Base-by-base conservation (phyloP, 2,113 vertebrate species). In the Channa argus region DNA sequence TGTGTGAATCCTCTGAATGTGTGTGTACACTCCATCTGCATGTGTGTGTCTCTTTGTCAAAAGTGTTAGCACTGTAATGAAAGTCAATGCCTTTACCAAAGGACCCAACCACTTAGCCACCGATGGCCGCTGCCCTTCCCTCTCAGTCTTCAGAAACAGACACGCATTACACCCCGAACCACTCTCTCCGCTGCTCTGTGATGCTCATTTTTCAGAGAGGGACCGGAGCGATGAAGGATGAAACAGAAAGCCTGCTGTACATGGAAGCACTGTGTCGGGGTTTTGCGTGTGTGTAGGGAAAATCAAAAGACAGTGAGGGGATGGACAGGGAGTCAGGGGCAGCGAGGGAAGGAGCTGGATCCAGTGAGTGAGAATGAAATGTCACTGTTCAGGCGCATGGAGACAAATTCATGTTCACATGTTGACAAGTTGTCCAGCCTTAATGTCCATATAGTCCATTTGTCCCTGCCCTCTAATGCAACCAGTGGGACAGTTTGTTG, bases 61-160 rank as follows among this genome's bases (percentile, higher is more conserved):
- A 24, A 69, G 66, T 34, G 61, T 82, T 53, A 53, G 73, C 70
- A 83, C 67, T 84, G 59, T 83, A 84, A 89, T 89, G 69, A 88
- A 88, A 86, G 72, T 64, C 80, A 3, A 2, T 46, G 85, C 90
- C 90, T 83, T 92, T 91, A 86, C 67, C 65, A 79, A 86, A 89
- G 81, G 86, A 80, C 88, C 62, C 58, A 24, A 75, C 14, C 2
- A 44, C 79, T 84, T 61, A 60, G 63, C 77, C 55, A 24, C 54
- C 45, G 56, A 59, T 65, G 58, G 59, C 34, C 53, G 34, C 54
- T 50, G 37, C 56, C 63, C 34, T 38, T 38, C 54, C 37, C 43
- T 15, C 63, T 6, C 12, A 37, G 61, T 72, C 5, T 34, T 49
- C 62, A 46, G 63, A 15, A 46, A 0, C 66, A 49, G 49, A 71